Base-by-base conservation (phyloP, 2,797 vertebrate genomes). In the Catostomus latipinnis region DNA sequence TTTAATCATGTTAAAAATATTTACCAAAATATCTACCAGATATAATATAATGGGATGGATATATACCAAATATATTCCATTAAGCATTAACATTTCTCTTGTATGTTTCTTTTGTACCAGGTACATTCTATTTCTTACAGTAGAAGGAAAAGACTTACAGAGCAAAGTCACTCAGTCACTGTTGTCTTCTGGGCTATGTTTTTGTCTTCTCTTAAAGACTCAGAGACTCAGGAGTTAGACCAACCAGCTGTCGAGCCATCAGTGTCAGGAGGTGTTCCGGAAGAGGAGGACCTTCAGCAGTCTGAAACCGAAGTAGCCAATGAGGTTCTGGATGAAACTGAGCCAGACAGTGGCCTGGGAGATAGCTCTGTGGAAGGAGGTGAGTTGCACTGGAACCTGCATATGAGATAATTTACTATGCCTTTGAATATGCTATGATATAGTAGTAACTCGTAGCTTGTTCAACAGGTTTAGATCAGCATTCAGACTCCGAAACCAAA, bases 401-500 rank as follows among this genome's bases (percentile, higher is more conserved):
- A 67, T 10, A 57, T 14, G 1, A 58, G 56, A 57, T 34, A 0
- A 4, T 3, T 34, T 34, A 34, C 4, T 34, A 34, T 34, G 34
- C 34, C 34, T 34, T 34, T 34, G 34, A 34, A 34, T 34, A 34
- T 34, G 34, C 34, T 34, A 34, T 34, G 34, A 34, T 34, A 34
- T 34, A 34, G 34, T 34, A 34, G 34, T 34, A 34, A 34, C 34
- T 34, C 34, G 34, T 34, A 34, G 34, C 34, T 34, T 34, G 34
- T 83, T 57, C 62, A 75, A 16, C 80, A 91, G 90, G 70, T 63
- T 82, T 63, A 0, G 88, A 92, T 8, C 87, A 73, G 0, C 86
- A 86, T 52, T 81, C 84, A 18, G 89, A 81, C 1, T 84, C 91
- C 12, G 87, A 87, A 0, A 60, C 90, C n/a, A 95, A 94, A 72